Evolutionary conservation across 2,888 invertebrate species (phyloP), one percentile per base, ranked within the genome.

Genomic region (Andrena haemorrhoa): DNA sequence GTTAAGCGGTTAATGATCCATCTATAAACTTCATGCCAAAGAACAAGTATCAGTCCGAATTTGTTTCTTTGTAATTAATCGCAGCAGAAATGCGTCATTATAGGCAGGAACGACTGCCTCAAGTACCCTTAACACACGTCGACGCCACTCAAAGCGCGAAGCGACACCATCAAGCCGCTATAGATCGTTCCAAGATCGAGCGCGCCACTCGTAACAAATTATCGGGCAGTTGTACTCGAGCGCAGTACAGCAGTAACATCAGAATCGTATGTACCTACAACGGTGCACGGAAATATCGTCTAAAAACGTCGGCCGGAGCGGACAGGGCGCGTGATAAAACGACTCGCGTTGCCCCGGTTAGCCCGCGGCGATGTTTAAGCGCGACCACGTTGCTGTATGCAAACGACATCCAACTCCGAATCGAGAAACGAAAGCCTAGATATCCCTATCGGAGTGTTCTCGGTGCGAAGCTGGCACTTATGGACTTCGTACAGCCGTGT

Each of bases 401-500:
- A 76, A 79, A 79, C 49, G 63, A 77, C 63, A 10, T 20, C 23
- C 4, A 26, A 51, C 51, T 41, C 61, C 49, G 51, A 33, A 72
- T 68, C 49, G 68, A 41, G 73, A 74, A 79, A 76, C 72, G 81
- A 82, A 80, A 82, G 81, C 51, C 53, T 68, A 47, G 51, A 70
- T 51, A 63, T 70, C 79, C 75, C 66, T 69, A 63, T 65, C 75
- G 35, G 58, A 63, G 66, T 49, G 31, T 63, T 61, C 58, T 49
- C 58, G 51, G 20, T 20, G 49, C 60, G 31, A 65, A 35, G 10
- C 33, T 49, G 35, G 20, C 68, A 63, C 60, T 72, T 75, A 58
- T 65, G 49, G 73, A 47, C 78, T 71, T 56, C 56, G 53, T 51
- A 65, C 56, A 77, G 41, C 41, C 70, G 70, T 56, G 69, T 47